These are phyloP conservation scores for Semotilus atromaculatus DNA, from an alignment of 2,797 vertebrate species.

Conservation along the genomic window DNA sequence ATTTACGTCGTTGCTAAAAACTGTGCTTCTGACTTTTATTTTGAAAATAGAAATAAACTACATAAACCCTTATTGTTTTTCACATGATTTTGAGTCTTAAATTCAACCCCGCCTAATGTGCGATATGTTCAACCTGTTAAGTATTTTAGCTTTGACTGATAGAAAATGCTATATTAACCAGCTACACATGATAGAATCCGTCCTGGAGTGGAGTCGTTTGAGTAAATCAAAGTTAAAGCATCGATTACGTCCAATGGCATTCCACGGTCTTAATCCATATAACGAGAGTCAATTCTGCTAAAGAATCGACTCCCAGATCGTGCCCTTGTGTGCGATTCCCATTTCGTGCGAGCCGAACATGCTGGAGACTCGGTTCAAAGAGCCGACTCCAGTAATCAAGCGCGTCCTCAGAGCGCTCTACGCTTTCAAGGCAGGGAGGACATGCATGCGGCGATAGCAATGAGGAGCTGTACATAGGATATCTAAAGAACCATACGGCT, in stretches of 20 bases:
- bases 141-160: not conserved
- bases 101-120: not conserved
- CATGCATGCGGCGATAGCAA: conserved; percentile 43
- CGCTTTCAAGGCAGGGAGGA: conserved; percentile 36
- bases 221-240: conserved; percentile 20
- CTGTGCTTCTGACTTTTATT: not conserved
- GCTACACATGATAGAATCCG: not conserved
- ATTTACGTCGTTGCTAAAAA: not conserved
- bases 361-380: not conserved
- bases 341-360: not conserved
- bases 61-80: not conserved
- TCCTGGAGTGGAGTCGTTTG: not conserved
- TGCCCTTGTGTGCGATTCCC: too few relatives aligned
- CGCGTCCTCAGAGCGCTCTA: conserved; percentile 14
- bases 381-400: conserved; percentile 29
- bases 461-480: conserved; percentile 42
- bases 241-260: conserved; percentile 23
- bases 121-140: not conserved
- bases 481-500: conserved; percentile 51
- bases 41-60: not conserved
- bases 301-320: not conserved
- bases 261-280: too few relatives aligned
- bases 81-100: not conserved
- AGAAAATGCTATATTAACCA: not conserved
- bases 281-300: not conserved